Conservation (phyloP, 2,797 vertebrate genomes). For the Champsocephalus gunnari region DNA sequence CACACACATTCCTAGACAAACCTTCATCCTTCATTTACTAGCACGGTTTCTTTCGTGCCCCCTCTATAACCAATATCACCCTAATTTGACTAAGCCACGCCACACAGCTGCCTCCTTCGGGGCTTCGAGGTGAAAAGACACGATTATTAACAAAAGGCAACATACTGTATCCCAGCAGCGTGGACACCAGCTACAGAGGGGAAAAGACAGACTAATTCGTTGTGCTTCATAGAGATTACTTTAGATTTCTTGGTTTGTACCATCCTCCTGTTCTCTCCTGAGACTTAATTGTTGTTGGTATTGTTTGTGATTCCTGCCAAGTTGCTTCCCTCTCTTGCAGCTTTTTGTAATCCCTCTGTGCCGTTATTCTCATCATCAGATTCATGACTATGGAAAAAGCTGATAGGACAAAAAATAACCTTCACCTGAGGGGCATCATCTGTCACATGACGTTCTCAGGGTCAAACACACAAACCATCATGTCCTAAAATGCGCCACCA, state of each 20-base stretch:
- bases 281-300: slow-evolving; percentile 64
- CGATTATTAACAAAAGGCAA: slow-evolving; percentile 49
- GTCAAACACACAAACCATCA: slow-evolving; percentile 53
- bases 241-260: slow-evolving; percentile 42
- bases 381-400: slow-evolving; percentile 74
- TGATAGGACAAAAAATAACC: slow-evolving; percentile 63
- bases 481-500: slow-evolving; percentile 32
- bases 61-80: slow-evolving; percentile 33
- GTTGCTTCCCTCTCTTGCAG: slow-evolving; percentile 56
- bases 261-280: slow-evolving; percentile 50
- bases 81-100: slow-evolving; percentile 37
- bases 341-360: slow-evolving; percentile 42
- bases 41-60: slow-evolving; percentile 39
- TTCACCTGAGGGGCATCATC: slow-evolving; percentile 63
- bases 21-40: slow-evolving; percentile 70
- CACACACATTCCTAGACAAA: slow-evolving; percentile 33
- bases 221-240: slow-evolving; percentile 44
- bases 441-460: slow-evolving; percentile 72
- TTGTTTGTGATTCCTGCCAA: slow-evolving; percentile 62
- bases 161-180: slow-evolving; percentile 34
- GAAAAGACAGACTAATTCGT: slow-evolving; percentile 56
- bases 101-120: slow-evolving; percentile 20
- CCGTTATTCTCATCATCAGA: slow-evolving; percentile 61
- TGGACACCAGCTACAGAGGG: slow-evolving; percentile 44
- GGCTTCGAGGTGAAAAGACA: slow-evolving; percentile 25